phyloP scores from a whole-genome alignment of 1,140 invertebrate genomes.

The Ptiloglossa arizonensis region DNA sequence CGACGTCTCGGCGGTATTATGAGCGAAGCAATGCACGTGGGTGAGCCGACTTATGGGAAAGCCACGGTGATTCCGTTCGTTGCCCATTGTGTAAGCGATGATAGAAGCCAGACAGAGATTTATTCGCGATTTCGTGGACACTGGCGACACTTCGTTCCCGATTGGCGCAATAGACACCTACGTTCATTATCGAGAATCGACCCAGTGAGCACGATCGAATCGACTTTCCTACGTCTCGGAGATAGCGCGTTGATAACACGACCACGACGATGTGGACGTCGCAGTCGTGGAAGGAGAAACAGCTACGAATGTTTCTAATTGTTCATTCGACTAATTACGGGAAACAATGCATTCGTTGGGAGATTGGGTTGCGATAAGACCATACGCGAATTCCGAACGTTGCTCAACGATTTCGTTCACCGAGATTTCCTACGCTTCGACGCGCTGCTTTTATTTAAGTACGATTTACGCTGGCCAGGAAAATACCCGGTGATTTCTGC shows the following conservation, averaged over 20 bases:
- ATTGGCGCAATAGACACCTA: slow-evolving; percentile 30
- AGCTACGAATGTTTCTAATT: slow-evolving; percentile 6
- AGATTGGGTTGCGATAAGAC: slow-evolving; percentile 24
- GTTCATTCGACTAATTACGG: slow-evolving; percentile 22
- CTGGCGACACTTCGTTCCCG: slow-evolving; percentile 44
- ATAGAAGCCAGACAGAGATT: slow-evolving; percentile 53
- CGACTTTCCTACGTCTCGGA: not conserved
- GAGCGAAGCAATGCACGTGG: slow-evolving; percentile 40
- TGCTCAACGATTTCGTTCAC: slow-evolving; percentile 17
- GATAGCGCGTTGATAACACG: slow-evolving; percentile 1
- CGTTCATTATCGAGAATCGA: slow-evolving; percentile 26
- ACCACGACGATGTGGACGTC: not conserved
- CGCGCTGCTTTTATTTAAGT: not conserved
- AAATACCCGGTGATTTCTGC: not conserved
- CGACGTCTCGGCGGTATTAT: slow-evolving; percentile 21
- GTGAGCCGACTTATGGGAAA: slow-evolving; percentile 57
- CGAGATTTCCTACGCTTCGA: slow-evolving; percentile 4
- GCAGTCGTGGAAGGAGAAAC: not conserved
- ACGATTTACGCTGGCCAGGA: not conserved
- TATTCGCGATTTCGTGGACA: slow-evolving; percentile 53
- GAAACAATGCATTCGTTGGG: slow-evolving; percentile 14
- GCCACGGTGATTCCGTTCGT: slow-evolving; percentile 41
- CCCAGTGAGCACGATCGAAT: not conserved
- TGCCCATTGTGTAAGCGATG: slow-evolving; percentile 52
- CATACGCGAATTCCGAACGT: slow-evolving; percentile 11